These are phyloP conservation scores for Pipistrellus pipistrellus DNA, from an alignment of 2,797 vertebrate species.

Conservation along the genomic window DNA sequence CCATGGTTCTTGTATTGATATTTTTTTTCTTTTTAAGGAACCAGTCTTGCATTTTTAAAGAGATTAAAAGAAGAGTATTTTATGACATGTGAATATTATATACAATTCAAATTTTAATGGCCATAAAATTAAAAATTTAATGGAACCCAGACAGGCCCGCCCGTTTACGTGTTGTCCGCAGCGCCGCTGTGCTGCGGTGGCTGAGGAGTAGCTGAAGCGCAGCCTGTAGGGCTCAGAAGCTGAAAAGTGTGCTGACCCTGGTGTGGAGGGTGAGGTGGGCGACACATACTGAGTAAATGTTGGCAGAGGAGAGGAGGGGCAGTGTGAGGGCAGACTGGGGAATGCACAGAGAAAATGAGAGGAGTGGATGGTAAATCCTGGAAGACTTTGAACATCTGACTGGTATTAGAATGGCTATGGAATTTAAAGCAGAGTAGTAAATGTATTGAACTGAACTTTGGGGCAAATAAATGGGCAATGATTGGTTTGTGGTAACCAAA, in stretches of 20 bases:
- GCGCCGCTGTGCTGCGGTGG: background rate
- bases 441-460: background rate
- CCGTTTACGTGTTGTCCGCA: accelerated
- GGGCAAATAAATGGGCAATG: background rate
- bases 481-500: background rate
- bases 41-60: background rate
- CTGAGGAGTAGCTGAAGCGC: background rate
- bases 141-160: background rate
- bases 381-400: background rate
- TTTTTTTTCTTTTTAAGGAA: conserved; percentile 50
- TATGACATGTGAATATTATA: background rate
- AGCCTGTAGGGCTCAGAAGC: background rate
- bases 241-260: background rate
- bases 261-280: background rate
- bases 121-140: background rate
- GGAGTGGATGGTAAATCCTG: background rate
- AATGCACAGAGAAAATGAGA: background rate
- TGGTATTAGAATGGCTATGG: background rate
- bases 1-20: background rate
- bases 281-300: background rate
- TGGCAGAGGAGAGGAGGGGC: background rate
- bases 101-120: background rate
- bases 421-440: background rate
- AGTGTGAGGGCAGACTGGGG: background rate
- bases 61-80: background rate